These are phyloP conservation scores for Brachycybe producta DNA, from an alignment of 2,888 invertebrate genomes.

Conservation along the genomic window DNA sequence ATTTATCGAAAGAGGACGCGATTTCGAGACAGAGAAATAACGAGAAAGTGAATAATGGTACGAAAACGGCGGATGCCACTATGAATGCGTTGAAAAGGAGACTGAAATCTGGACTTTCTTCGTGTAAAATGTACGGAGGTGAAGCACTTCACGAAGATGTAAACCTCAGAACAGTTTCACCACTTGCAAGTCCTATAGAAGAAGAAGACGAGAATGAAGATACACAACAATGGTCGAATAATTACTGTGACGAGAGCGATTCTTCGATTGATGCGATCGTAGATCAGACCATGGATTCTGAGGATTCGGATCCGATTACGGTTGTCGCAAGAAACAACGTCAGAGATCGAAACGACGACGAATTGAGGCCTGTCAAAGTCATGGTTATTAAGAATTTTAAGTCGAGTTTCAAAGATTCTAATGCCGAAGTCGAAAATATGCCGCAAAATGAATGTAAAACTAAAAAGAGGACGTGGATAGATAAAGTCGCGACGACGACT, in stretches of 20 bases:
- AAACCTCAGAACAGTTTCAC: not conserved
- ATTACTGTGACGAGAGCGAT: not conserved
- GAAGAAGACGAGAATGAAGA: slow-evolving; percentile 13
- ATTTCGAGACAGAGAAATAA: not conserved
- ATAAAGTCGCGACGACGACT: not conserved
- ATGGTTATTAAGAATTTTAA: slow-evolving; percentile 22
- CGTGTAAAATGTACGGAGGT: slow-evolving; percentile 5
- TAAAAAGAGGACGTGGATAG: not conserved
- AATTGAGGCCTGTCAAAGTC: slow-evolving; percentile 5
- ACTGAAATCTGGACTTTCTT: not conserved
- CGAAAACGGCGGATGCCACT: not conserved
- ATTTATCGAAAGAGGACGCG: not conserved
- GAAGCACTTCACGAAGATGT: slow-evolving; percentile 1
- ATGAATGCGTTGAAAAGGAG: not conserved
- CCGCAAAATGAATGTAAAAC: not conserved
- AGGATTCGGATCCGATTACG: not conserved
- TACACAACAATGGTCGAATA: not conserved
- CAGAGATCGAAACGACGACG: not conserved
- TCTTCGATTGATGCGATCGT: not conserved
- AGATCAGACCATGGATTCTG: not conserved
- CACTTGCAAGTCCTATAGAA: slow-evolving; percentile 14
- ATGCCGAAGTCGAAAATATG: slow-evolving; percentile 10
- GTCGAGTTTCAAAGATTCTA: slow-evolving; percentile 20
- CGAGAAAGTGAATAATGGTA: not conserved
- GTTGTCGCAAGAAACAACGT: not conserved